Percentiles rank a stretch among this genome's conserved stretches.
Conservation (phyloP, 2,797 vertebrate genomes). For the Kryptopterus vitreolus region DNA sequence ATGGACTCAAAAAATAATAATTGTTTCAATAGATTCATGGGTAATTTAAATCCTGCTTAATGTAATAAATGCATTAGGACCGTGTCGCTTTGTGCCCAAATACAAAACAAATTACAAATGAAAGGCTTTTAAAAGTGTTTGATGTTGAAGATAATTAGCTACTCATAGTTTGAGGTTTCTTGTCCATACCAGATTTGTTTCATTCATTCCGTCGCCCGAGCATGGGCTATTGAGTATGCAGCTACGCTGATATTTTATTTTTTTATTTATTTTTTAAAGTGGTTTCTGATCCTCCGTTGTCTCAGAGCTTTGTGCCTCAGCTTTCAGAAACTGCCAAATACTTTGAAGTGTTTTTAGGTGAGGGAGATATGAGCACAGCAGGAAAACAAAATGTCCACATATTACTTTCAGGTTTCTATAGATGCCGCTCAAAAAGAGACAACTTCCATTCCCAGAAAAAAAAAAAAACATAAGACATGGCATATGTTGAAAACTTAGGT, state of each 20-base stretch:
- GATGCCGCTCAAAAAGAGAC: conserved; percentile 4
- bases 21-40: not conserved
- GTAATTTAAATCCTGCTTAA: conserved; percentile 1
- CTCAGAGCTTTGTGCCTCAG: conserved; percentile 46
- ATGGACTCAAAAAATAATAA: not conserved
- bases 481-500: not conserved
- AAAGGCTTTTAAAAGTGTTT: not conserved
- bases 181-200: conserved; percentile 11
- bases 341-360: conserved; percentile 48
- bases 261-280: conserved; percentile 48
- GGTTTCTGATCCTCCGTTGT: conserved; percentile 52
- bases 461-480: not conserved
- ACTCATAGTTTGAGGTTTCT: not conserved
- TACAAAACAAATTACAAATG: too few relatives aligned
- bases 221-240: conserved; percentile 11
- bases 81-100: not conserved
- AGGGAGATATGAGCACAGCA: conserved; percentile 38
- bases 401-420: conserved; percentile 37
- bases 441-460: not conserved
- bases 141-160: not conserved
- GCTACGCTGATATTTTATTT: conserved; percentile 22
- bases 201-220: not conserved
- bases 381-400: conserved; percentile 44
- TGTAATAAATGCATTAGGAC: not conserved
- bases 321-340: conserved; percentile 49